Evolutionary conservation across 92 coral and sea anemone genomes (phyloP), one percentile per base, ranked within the genome.

Genomic region (Palythoa grandis): DNA sequence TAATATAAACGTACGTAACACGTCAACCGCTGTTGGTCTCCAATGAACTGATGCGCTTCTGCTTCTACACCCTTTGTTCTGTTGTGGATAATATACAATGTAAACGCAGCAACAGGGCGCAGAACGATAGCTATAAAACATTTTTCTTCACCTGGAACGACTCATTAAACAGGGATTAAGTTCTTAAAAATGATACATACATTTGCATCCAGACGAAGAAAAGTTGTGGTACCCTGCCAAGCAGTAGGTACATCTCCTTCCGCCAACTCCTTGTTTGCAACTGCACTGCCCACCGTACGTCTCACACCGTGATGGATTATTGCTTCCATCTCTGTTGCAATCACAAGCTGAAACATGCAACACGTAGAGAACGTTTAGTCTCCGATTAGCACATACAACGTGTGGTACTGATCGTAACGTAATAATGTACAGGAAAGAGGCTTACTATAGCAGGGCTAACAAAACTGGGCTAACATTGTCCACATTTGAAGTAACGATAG

Each of bases 251-350:
- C 98, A 95, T 12, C 89, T 89, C 24, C 94, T 82, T 5, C 95
- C 95, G 43, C 90, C 90, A 52, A 95, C 94, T 61, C 98, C 98
- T 29, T 89, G 88, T 37, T 79, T 86, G 79, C 98, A 95, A 52
- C 60, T 29, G 83, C 98, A 95, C 87, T 95, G 98, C 35, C 98
- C 98, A n/a, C 98, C 98, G 84, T 90, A 89, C 16, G 87, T 66
- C 52, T 58, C 50, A 88, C 98, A 95, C 52, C 70, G 86, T n/a
- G 90, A 76, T 10, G 84, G 75, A 37, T 82, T 80, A 54, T 65
- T 87, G 58, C 95, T 90, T 38, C 98, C 98, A 0, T 70, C 52
- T 12, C 86, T 65, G 82, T 92, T 84, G 90, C 98, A 95, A 22
- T 83, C 91, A 80, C 98, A 95, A 58, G 87, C 98, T 94, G 52